Evolutionary conservation across 1,140 invertebrate genomes (phyloP).

Genomic region (Eriosoma lanigerum): DNA sequence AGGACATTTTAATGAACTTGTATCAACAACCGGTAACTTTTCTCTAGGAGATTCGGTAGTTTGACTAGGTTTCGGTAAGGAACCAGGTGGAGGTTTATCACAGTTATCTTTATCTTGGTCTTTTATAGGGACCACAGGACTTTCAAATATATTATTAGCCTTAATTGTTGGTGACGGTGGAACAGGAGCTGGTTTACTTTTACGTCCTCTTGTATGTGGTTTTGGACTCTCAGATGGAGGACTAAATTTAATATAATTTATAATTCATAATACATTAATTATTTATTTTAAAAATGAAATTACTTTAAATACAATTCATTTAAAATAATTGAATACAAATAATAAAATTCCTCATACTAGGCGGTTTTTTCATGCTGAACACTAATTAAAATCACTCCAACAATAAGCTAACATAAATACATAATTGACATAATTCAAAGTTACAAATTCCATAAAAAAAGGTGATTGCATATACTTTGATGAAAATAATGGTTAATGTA

Average conservation of each 20-base stretch:
- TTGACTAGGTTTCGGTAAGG: constrained; percentile 28
- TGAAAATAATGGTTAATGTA: too few relatives aligned
- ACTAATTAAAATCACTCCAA: too few relatives aligned
- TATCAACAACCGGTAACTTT: constrained; percentile 21
- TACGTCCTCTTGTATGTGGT: constrained; percentile 67
- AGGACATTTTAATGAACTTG: constrained; percentile 42
- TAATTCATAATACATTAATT: background rate
- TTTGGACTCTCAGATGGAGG: constrained; percentile 72
- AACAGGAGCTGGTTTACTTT: constrained; percentile 71
- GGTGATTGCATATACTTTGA: too few relatives aligned
- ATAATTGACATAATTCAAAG: too few relatives aligned
- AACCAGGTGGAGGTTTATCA: constrained; percentile 40
- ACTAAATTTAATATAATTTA: constrained; percentile 59
- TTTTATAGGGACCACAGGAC: background rate
- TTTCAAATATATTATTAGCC: constrained; percentile 32
- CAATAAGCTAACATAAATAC: too few relatives aligned
- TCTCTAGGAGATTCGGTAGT: constrained; percentile 23
- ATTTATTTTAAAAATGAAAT: background rate
- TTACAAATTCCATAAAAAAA: too few relatives aligned
- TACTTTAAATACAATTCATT: too few relatives aligned
- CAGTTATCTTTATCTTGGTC: constrained; percentile 35
- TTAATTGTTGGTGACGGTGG: constrained; percentile 60
- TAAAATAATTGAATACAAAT: too few relatives aligned
- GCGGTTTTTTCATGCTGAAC: too few relatives aligned
- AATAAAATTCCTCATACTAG: too few relatives aligned